A percentile compares a stretch with the other conserved stretches of the same genome.
phyloP scores from a whole-genome alignment of 2,113 vertebrate species.

The Amblyopsis rosae region DNA sequence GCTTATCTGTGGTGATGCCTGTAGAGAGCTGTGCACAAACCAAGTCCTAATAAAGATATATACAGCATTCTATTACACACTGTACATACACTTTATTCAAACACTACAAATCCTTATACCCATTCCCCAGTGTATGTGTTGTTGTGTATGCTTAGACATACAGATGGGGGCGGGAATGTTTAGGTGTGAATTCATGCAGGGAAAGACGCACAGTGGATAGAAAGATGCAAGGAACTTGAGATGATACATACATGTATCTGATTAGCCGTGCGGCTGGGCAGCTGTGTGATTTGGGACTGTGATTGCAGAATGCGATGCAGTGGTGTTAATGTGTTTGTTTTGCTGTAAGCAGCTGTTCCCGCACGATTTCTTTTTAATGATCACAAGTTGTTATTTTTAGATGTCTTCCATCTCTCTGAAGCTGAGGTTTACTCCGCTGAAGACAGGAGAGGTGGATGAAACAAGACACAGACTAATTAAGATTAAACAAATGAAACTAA shows the following conservation, averaged over 20 bases:
- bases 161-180: background rate
- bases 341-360: constrained; percentile 67
- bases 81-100: too few species aligned
- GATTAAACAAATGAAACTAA: background rate
- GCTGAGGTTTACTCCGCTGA: background rate
- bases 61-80: too few species aligned
- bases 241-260: constrained; percentile 38
- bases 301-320: constrained; percentile 53
- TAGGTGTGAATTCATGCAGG: background rate
- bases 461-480: constrained; percentile 5
- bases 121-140: too few species aligned
- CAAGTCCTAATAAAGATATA: too few species aligned
- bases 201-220: constrained; percentile 3
- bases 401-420: constrained; percentile 23
- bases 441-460: constrained; percentile 4
- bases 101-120: too few species aligned
- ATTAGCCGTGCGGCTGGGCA: constrained; percentile 56
- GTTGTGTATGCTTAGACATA: too few species aligned
- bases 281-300: constrained; percentile 60
- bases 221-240: constrained; percentile 29
- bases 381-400: constrained; percentile 55
- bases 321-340: constrained; percentile 71
- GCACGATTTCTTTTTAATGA: constrained; percentile 60
- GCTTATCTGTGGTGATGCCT: too few species aligned
- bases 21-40: too few species aligned